These are phyloP conservation scores for Drosophila colorata DNA, from an alignment of 2,888 invertebrate genomes.

Conservation along the genomic window DNA sequence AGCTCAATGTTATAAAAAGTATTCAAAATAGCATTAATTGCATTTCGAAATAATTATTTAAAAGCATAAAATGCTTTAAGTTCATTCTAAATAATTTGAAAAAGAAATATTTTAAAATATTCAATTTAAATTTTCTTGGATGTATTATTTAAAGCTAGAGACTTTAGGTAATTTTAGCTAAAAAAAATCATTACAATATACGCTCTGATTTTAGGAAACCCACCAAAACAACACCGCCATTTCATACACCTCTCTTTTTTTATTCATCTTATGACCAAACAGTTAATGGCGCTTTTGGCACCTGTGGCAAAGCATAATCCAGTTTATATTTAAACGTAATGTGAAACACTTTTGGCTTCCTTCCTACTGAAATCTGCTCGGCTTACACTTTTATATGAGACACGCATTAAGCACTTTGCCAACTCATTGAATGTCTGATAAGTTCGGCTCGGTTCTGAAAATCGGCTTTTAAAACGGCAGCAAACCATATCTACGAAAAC, in stretches of 20 bases:
- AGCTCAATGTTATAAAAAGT: too few species aligned
- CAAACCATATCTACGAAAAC: conserved; percentile 35
- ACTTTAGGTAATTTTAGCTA: not conserved
- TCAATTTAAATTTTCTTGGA: not conserved
- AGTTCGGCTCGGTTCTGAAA: conserved; percentile 23
- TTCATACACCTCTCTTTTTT: conserved; percentile 7
- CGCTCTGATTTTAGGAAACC: not conserved
- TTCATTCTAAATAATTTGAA: too few species aligned
- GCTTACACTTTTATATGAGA: conserved; percentile 19
- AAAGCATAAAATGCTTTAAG: too few species aligned
- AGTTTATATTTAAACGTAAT: conserved; percentile 37
- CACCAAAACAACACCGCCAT: not conserved
- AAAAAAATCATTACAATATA: not conserved
- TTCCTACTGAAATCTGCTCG: conserved; percentile 28
- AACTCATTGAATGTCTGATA: conserved; percentile 52
- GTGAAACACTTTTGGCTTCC: conserved; percentile 17
- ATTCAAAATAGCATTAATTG: too few species aligned
- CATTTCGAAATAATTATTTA: too few species aligned
- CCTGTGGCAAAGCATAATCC: conserved; percentile 29
- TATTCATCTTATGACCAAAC: not conserved
- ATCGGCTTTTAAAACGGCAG: conserved; percentile 50
- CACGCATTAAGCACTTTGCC: conserved; percentile 49
- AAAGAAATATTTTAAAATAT: too few species aligned
- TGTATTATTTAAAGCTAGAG: not conserved
- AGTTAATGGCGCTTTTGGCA: conserved; percentile 25